These are phyloP conservation scores for Caenorhabditis japonica DNA, from an alignment of 2,888 invertebrate species.

Conservation along the genomic window DNA sequence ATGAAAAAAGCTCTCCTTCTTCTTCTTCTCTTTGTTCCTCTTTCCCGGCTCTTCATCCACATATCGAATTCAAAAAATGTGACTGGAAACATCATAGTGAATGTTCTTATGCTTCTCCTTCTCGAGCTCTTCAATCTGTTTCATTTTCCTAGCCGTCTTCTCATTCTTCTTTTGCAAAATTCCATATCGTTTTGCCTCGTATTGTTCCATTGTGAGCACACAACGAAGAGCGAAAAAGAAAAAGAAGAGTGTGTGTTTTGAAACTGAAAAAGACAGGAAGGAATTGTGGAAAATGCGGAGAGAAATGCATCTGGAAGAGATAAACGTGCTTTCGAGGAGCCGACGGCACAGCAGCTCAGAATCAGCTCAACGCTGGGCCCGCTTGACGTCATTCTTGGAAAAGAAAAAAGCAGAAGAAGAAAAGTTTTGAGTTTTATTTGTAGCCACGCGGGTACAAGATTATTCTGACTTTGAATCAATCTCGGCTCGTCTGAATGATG, in stretches of 20 bases:
- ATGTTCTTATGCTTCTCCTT: constrained; percentile 14
- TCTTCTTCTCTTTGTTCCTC: neutral
- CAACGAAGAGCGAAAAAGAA: neutral
- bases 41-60: neutral
- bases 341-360: constrained; percentile 37
- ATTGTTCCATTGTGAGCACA: constrained; percentile 21
- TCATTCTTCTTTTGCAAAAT: constrained; percentile 8
- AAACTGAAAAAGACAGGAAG: constrained; percentile 13
- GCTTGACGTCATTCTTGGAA: constrained; percentile 34
- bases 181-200: constrained; percentile 20
- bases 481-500: no score
- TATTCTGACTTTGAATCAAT: neutral
- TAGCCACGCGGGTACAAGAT: no score
- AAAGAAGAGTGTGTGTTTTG: constrained; percentile 20
- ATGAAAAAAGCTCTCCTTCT: constrained; percentile 5
- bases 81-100: constrained; percentile 37
- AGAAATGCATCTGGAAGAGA: constrained; percentile 40
- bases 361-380: constrained; percentile 43
- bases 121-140: constrained; percentile 8
- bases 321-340: constrained; percentile 20
- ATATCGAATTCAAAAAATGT: constrained; percentile 6
- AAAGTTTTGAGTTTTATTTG: neutral
- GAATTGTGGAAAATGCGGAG: constrained; percentile 11
- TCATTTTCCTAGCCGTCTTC: no score
- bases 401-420: neutral